phyloP scores from a whole-genome alignment of 2,797 vertebrate genomes.

The Alosa sapidissima region DNA sequence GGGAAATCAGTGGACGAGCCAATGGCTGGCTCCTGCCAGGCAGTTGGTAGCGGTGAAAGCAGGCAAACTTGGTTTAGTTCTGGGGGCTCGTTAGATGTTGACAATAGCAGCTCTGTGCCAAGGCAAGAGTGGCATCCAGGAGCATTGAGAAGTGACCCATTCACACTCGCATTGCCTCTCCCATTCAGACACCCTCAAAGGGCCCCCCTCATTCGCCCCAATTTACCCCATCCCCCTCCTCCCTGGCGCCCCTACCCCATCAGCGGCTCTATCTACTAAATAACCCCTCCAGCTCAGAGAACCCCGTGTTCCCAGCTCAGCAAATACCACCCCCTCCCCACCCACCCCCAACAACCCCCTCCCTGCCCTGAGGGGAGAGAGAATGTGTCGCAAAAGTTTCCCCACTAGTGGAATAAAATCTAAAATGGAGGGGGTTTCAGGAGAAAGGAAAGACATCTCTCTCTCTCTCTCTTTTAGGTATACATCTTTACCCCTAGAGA shows the following conservation, averaged over 20 bases:
- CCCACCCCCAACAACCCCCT: conserved; percentile 20
- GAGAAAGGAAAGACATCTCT: neutral
- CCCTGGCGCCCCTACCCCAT: conserved; percentile 23
- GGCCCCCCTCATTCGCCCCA: conserved; percentile 53
- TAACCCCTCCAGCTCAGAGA: neutral
- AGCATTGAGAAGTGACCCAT: conserved; percentile 60
- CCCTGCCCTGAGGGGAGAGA: neutral
- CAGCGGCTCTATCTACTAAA: conserved; percentile 13
- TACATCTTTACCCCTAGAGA: neutral
- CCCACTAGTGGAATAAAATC: neutral
- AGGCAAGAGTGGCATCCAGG: conserved; percentile 62
- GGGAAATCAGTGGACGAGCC: neutral
- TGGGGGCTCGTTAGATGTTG: conserved; percentile 61
- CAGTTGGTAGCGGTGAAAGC: neutral
- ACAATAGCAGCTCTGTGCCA: conserved; percentile 75
- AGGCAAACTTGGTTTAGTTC: conserved; percentile 9
- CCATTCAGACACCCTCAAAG: conserved; percentile 62
- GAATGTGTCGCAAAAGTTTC: neutral
- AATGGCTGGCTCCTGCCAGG: neutral
- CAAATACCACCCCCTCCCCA: conserved; percentile 30
- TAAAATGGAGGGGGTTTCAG: neutral
- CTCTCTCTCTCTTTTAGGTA: too few species aligned
- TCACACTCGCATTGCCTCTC: conserved; percentile 54
- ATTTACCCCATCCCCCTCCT: conserved; percentile 49
- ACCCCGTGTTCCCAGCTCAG: conserved; percentile 18